These are phyloP conservation scores for Danionella dracula DNA, from an alignment of 2,797 vertebrate genomes.

Conservation along the genomic window DNA sequence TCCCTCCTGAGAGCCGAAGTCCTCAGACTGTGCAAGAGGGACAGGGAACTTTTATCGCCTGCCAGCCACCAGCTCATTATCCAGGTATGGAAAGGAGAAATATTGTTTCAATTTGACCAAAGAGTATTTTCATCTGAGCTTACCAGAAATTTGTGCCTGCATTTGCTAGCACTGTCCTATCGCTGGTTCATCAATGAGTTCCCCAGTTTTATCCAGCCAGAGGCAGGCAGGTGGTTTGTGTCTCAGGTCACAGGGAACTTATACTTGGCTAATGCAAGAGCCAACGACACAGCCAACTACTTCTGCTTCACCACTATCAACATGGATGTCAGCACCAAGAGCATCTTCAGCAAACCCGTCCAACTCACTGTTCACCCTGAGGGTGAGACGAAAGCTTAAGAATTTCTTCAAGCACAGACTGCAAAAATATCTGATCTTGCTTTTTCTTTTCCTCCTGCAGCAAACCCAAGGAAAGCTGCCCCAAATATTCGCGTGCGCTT, in stretches of 20 bases:
- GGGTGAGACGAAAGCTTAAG: conserved; percentile 62
- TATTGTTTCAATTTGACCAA: not conserved
- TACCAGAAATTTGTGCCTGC: not conserved
- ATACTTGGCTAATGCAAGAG: conserved; percentile 82
- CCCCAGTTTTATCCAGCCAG: conserved; percentile 83
- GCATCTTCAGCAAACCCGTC: conserved; percentile 89
- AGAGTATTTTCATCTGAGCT: not conserved
- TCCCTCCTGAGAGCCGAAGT: conserved; percentile 82
- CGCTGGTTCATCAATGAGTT: conserved; percentile 95
- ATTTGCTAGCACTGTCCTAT: conserved; percentile 80
- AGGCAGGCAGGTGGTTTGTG: conserved; percentile 79
- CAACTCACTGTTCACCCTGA: conserved; percentile 80
- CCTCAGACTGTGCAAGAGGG: conserved; percentile 83
- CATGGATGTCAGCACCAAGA: conserved; percentile 90
- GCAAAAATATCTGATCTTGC: not conserved
- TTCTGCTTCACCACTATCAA: conserved; percentile 93
- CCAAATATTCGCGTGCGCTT: conserved; percentile 91
- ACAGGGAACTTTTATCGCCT: conserved; percentile 80
- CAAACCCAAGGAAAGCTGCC: conserved; percentile 75
- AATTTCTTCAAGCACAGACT: not conserved
- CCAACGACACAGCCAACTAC: conserved; percentile 84
- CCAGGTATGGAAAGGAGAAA: conserved; percentile 78
- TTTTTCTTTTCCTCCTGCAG: conserved; percentile 13
- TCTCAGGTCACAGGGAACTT: conserved; percentile 93
- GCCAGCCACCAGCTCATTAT: conserved; percentile 89